These are phyloP conservation scores for Drosophila fulvimacula DNA, from an alignment of 2,888 invertebrate genomes.

Conservation along the genomic window DNA sequence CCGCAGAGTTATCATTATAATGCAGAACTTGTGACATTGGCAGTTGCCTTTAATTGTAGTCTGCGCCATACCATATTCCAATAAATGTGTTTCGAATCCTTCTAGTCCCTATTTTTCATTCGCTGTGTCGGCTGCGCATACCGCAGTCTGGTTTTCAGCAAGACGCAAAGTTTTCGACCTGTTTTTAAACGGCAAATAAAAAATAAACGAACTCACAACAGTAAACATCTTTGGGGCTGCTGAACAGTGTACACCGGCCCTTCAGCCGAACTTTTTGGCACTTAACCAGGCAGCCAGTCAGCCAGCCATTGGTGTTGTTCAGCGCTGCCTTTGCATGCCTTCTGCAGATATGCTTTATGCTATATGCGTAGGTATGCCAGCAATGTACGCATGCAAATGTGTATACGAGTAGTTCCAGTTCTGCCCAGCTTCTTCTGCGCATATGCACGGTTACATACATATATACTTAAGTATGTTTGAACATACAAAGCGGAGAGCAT, in stretches of 20 bases:
- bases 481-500: not conserved
- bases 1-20: constrained; percentile 80
- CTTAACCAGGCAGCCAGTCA: constrained; percentile 21
- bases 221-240: constrained; percentile 43
- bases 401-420: constrained; percentile 63
- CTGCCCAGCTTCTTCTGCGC: constrained; percentile 42
- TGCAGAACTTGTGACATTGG: constrained; percentile 80
- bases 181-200: constrained; percentile 45
- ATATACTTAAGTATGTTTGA: not conserved
- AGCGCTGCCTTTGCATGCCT: not conserved
- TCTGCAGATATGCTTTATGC: constrained; percentile 44
- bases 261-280: constrained; percentile 38
- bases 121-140: constrained; percentile 13
- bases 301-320: constrained; percentile 27
- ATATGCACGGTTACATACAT: not conserved
- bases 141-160: constrained; percentile 18
- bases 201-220: constrained; percentile 45
- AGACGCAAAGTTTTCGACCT: constrained; percentile 36
- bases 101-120: not conserved
- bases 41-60: constrained; percentile 70
- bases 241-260: constrained; percentile 32
- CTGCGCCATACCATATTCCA: constrained; percentile 19
- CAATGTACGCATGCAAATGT: constrained; percentile 82
- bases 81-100: not conserved
- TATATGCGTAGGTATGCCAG: constrained; percentile 83